A percentile compares a stretch with the other conserved stretches of the same genome.
Evolutionary conservation across 2,888 invertebrate species (phyloP).

Genomic region (Gastracanthus pulcherrimus): DNA sequence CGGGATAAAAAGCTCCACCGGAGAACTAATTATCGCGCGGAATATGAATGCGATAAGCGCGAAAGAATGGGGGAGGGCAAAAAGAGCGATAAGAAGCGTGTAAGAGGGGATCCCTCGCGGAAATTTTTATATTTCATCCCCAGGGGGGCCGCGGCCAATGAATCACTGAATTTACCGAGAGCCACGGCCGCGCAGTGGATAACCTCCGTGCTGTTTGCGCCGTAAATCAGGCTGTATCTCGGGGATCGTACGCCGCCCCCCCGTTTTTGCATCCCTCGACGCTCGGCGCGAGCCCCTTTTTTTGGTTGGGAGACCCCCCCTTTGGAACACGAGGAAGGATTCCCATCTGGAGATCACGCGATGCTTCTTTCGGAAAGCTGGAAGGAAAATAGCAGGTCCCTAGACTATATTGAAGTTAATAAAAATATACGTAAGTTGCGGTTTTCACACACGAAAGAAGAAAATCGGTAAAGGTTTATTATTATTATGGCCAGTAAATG

Average conservation of each 20-base stretch:
- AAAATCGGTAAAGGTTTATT: no score
- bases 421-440: no score
- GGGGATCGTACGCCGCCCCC: slow-evolving; percentile 49
- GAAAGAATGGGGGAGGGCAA: not conserved
- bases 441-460: no score
- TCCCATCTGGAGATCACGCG: no score
- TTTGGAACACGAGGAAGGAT: no score
- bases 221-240: slow-evolving; percentile 75
- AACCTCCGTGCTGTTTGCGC: slow-evolving; percentile 70
- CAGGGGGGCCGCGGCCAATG: slow-evolving; percentile 62
- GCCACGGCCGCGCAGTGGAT: slow-evolving; percentile 68
- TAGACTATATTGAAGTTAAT: no score
- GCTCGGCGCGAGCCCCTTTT: not conserved
- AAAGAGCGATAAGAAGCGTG: not conserved
- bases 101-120: not conserved
- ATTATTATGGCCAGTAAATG: no score
- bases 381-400: no score
- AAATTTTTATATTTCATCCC: slow-evolving; percentile 41
- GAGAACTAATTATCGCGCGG: slow-evolving; percentile 25
- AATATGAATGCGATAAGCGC: not conserved
- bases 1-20: not conserved
- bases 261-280: slow-evolving; percentile 29
- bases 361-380: no score
- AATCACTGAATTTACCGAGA: slow-evolving; percentile 72
- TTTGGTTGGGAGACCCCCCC: no score